A percentile compares a stretch with the other conserved stretches of the same genome.
These are phyloP conservation scores for Drosophila differens DNA, from an alignment of 2,888 invertebrate species.

Conservation along the genomic window DNA sequence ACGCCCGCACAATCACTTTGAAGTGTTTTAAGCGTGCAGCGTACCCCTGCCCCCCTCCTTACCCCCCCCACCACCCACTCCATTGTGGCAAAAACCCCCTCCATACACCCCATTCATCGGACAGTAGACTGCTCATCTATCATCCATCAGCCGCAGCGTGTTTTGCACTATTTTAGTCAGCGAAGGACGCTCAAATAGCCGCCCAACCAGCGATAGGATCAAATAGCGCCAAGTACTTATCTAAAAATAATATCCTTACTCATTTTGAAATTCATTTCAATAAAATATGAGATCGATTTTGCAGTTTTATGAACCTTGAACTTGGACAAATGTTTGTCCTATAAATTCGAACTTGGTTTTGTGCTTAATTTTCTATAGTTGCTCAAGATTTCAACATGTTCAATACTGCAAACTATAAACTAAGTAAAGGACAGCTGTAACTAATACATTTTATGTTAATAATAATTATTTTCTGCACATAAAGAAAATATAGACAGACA, in stretches of 20 bases:
- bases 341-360: background rate
- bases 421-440: background rate
- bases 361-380: background rate
- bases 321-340: background rate
- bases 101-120: conserved; percentile 33
- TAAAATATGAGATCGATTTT: accelerated
- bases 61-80: background rate
- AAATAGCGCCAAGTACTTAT: background rate
- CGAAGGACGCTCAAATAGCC: conserved; percentile 49
- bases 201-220: conserved; percentile 2
- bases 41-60: background rate
- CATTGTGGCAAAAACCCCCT: background rate
- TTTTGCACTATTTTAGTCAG: conserved; percentile 17
- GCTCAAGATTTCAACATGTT: background rate
- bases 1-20: conserved; percentile 58
- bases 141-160: conserved; percentile 6
- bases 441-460: background rate
- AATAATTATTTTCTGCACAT: background rate
- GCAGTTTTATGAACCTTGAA: background rate
- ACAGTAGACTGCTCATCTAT: background rate
- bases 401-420: background rate
- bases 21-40: conserved; percentile 39
- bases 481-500: background rate
- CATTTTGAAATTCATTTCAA: background rate
- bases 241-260: background rate